Evolutionary conservation across 2,888 invertebrate genomes (phyloP), one percentile per base, ranked within the genome.

Genomic region (Orthonychiurus folsomi): DNA sequence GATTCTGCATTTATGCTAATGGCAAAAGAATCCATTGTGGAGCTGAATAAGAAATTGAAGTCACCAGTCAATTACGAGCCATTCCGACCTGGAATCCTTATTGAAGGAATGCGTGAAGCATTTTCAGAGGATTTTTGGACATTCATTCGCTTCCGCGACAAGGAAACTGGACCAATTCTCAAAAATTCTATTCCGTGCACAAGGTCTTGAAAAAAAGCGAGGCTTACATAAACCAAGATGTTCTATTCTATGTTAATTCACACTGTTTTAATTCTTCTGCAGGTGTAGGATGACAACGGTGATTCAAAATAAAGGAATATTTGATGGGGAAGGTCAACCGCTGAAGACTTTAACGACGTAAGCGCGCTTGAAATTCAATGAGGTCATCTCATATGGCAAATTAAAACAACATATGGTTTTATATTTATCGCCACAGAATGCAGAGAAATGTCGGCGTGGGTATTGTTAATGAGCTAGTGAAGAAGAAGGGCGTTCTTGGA

Each of bases 1-100:
- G 68, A 71, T 59, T 69, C 71, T 3, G 63, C 71, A 1, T 70
- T 66, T 53, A 64, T 70, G 66, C 20, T 71, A 9, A 61, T 65
- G 60, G 64, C 69, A 5, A 63, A 69, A 28, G 71, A 71, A 47
- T 68, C 69, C 2, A 1, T 71, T 15, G 63, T 25, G 3, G 60
- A 59, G 15, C 3, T 71, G 2, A 71, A 71, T 61, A 52, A 50
- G 1, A 61, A 65, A 23, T n/a, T 71, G 18, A 56, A 59, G 3
- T 60, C 25, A 3, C 62, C 63, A 3, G 65, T 71, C 0, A 59
- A 64, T 1, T 55, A 62, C 21, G 23, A 26, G n/a, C 59, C 65
- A 37, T 71, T 70, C 56, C 59, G 71, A 9, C 69, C 71, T 1
- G 60, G 47, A 2, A 62, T 71, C 24, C 21, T 68, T 12, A 57